These are phyloP conservation scores for Dolichotis patagonum DNA, from an alignment of 2,113 vertebrate genomes.

Conservation along the genomic window DNA sequence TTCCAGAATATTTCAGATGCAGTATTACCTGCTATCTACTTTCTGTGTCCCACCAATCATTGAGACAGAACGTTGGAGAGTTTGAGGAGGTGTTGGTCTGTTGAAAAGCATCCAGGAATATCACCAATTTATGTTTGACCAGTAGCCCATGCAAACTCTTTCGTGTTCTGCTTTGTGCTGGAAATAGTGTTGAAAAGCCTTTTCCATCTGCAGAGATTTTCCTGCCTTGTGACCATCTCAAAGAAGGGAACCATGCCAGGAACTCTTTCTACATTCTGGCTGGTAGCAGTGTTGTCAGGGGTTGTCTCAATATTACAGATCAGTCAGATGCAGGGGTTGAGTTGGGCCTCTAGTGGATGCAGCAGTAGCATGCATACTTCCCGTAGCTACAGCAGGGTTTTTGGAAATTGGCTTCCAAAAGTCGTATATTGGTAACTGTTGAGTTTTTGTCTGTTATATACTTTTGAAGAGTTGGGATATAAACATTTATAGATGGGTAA, in stretches of 20 bases:
- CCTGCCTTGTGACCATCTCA: neutral
- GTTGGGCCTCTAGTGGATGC: neutral
- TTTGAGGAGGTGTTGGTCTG: neutral
- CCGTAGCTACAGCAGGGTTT: neutral
- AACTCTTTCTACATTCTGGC: neutral
- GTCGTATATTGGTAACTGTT: neutral
- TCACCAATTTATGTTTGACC: neutral
- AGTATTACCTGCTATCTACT: neutral
- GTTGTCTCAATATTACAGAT: neutral
- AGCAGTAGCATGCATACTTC: neutral
- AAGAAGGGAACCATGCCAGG: neutral
- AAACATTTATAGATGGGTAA: constrained; percentile 23
- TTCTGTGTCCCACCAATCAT: neutral
- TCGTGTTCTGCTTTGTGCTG: neutral
- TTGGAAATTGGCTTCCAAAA: neutral
- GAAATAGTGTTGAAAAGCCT: neutral
- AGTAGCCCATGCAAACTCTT: neutral
- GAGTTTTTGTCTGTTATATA: constrained; percentile 4
- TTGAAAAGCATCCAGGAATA: neutral
- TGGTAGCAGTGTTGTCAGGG: neutral
- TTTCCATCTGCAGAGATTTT: neutral
- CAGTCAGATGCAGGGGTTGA: neutral
- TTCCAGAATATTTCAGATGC: neutral
- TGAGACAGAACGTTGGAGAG: neutral
- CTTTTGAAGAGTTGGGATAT: neutral